Percentiles rank a stretch among this genome's conserved stretches.
phyloP scores from a whole-genome alignment of 2,888 invertebrate species.

The Hirtodrosophila confusa region DNA sequence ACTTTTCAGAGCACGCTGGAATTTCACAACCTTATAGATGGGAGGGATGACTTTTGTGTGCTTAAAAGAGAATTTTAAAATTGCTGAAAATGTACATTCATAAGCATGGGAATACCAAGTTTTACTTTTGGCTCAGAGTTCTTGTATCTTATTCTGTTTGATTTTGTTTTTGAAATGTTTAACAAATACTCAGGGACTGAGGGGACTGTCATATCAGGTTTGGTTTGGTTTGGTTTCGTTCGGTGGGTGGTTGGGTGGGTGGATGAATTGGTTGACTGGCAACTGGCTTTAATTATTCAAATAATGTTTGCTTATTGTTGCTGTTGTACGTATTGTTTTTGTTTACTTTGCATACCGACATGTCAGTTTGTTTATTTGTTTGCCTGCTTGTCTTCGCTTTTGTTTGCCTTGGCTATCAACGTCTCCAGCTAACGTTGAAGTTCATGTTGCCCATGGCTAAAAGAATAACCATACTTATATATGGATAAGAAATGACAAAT shows the following conservation, averaged over 20 bases:
- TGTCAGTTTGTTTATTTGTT: slow-evolving; percentile 38
- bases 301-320: slow-evolving; percentile 44
- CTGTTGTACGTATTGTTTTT: slow-evolving; percentile 11
- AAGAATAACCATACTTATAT: slow-evolving; percentile 3
- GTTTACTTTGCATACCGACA: slow-evolving; percentile 31
- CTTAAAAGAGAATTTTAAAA: too few species aligned
- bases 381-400: slow-evolving; percentile 32
- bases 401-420: slow-evolving; percentile 43
- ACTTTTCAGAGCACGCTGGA: slow-evolving; percentile 20
- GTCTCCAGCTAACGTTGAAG: slow-evolving; percentile 48
- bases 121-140: too few species aligned
- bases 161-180: too few species aligned
- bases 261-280: slow-evolving; percentile 16
- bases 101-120: too few species aligned
- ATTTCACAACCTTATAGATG: background rate
- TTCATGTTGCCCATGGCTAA: slow-evolving; percentile 46
- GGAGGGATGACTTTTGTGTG: too few species aligned
- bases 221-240: too few species aligned
- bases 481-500: slow-evolving; percentile 22
- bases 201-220: too few species aligned
- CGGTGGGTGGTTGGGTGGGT: too few species aligned
- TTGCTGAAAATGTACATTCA: too few species aligned
- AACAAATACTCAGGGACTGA: too few species aligned
- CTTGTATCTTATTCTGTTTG: too few species aligned
- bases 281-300: slow-evolving; percentile 61